These are phyloP conservation scores for Chelonoidis abingdonii DNA, from an alignment of 2,113 vertebrate genomes.

Conservation along the genomic window DNA sequence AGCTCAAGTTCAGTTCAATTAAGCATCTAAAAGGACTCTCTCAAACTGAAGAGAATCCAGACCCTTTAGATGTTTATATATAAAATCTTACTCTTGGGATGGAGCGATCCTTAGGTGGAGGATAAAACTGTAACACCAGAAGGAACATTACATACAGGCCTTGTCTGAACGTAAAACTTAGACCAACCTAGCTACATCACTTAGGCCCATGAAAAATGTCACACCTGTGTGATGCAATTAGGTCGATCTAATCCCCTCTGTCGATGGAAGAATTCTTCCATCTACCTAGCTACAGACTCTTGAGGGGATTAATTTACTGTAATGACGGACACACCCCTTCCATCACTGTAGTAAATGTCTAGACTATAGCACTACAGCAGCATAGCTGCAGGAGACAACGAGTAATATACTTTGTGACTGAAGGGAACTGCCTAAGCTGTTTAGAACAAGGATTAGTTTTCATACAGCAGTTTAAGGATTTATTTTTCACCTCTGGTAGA, in stretches of 20 bases:
- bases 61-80: background rate
- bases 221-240: background rate
- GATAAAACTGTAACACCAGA: background rate
- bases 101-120: background rate
- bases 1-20: background rate
- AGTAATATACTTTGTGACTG: background rate
- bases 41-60: background rate
- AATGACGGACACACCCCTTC: background rate
- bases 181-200: too few species aligned
- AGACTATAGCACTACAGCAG: background rate
- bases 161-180: background rate
- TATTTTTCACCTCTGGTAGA: background rate
- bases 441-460: background rate
- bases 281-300: background rate
- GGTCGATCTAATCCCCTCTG: background rate
- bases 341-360: background rate
- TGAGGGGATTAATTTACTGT: background rate
- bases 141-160: background rate
- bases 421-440: background rate
- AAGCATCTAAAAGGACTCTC: background rate
- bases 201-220: too few species aligned
- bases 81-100: background rate
- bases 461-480: background rate
- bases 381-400: background rate
- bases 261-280: background rate